A percentile compares a stretch with the other conserved stretches of the same genome.
Conservation (phyloP, 30 jellyfish, hydroid and myxozoan genomes). For the Hydractinia echinata region DNA sequence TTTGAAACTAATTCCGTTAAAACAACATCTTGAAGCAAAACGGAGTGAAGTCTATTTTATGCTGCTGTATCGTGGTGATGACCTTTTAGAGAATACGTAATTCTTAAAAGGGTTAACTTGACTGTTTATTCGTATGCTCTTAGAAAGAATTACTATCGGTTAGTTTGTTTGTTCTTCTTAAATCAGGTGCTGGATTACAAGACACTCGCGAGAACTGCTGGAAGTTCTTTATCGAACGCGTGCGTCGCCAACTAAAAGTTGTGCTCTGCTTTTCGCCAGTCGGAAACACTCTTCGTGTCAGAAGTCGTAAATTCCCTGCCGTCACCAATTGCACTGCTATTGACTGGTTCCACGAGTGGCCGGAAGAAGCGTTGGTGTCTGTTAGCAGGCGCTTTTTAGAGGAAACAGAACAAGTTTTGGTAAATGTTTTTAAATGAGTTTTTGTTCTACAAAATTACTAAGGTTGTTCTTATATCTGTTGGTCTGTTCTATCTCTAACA, state of each 20-base stretch:
- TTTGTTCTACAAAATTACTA: too few species aligned
- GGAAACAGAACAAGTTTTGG: conserved; percentile 97
- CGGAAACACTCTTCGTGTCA: conserved; percentile 83
- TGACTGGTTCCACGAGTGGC: conserved; percentile 99
- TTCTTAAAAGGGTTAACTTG: too few species aligned
- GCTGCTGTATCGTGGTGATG: too few species aligned
- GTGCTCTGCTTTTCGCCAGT: conserved; percentile 98
- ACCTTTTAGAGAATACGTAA: too few species aligned
- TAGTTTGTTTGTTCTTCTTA: not conserved
- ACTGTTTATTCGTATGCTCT: too few species aligned
- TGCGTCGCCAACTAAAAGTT: conserved; percentile 93
- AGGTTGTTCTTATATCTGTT: too few species aligned
- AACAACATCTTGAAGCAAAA: too few species aligned
- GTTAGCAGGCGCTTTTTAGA: conserved; percentile 87
- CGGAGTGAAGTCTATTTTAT: too few species aligned
- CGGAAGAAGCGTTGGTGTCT: conserved; percentile 95
- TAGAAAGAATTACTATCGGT: not conserved
- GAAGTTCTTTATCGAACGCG: conserved; percentile 88
- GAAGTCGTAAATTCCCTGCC: conserved; percentile 98
- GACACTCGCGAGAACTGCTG: conserved; percentile 98
- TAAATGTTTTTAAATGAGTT: conserved; percentile 1
- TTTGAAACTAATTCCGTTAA: too few species aligned
- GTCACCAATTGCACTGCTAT: conserved; percentile 94
- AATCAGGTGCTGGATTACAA: conserved; percentile 72
- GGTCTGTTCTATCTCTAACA: too few species aligned